phyloP scores from a whole-genome alignment of 2,888 invertebrate species.

The Xylophagus ater region DNA sequence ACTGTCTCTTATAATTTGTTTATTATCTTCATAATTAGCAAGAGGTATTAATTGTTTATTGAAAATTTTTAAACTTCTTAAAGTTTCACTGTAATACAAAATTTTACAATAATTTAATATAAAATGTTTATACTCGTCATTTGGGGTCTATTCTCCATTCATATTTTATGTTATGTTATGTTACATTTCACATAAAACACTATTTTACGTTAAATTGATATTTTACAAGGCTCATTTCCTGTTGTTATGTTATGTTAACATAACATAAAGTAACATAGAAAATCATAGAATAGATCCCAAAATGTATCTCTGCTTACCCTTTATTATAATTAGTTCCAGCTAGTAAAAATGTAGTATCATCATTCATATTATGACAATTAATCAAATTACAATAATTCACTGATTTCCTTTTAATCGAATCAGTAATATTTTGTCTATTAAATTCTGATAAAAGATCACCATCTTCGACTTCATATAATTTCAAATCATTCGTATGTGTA shows the following conservation, averaged over 20 bases:
- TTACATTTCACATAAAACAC: no score
- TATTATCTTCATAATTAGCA: conserved; percentile 5
- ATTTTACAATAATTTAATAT: no score
- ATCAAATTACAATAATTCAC: conserved; percentile 54
- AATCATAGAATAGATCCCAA: not conserved
- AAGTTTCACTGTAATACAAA: not conserved
- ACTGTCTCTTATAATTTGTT: conserved; percentile 5
- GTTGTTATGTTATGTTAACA: not conserved
- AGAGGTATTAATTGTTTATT: not conserved
- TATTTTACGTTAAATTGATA: no score
- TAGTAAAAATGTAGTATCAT: conserved; percentile 46
- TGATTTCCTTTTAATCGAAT: conserved; percentile 47
- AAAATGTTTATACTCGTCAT: no score
- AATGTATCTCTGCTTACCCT: conserved; percentile 39
- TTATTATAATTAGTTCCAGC: conserved; percentile 52
- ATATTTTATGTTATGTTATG: no score
- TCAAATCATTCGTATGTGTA: conserved; percentile 60
- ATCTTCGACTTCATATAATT: conserved; percentile 54
- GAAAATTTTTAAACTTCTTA: not conserved
- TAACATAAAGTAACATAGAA: not conserved
- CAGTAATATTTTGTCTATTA: conserved; percentile 47
- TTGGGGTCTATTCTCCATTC: no score
- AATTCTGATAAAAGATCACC: conserved; percentile 50
- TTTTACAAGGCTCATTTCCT: no score
- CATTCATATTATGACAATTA: conserved; percentile 43